A percentile compares a stretch with the other conserved stretches of the same genome.
phyloP scores from a whole-genome alignment of 1,140 invertebrate genomes.

The Helicoverpa armigera region DNA sequence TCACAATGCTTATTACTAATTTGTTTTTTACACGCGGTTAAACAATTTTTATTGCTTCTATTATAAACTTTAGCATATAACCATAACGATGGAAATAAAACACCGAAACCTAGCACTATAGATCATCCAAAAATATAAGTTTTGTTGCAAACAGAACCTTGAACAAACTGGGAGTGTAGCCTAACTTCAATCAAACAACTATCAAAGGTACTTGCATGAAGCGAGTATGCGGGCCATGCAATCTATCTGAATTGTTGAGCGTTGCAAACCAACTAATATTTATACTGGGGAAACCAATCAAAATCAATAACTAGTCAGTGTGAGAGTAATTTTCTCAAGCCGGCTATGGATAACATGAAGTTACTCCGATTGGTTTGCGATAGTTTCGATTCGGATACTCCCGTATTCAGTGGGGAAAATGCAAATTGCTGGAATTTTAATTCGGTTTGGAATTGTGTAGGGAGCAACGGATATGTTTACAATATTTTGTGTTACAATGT shows the following conservation, averaged over 20 bases:
- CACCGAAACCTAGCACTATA: too few species aligned
- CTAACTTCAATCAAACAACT: conserved; percentile 49
- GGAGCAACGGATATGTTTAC: neutral
- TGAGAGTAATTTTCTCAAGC: conserved; percentile 36
- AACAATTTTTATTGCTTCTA: too few species aligned
- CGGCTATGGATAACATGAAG: conserved; percentile 57
- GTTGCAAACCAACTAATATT: conserved; percentile 64
- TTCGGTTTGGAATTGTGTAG: neutral
- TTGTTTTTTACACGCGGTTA: too few species aligned
- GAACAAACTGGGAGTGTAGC: neutral
- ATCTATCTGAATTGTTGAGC: conserved; percentile 48
- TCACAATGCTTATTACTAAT: too few species aligned
- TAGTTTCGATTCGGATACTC: conserved; percentile 22
- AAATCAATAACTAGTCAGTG: conserved; percentile 59
- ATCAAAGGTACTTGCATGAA: conserved; percentile 51
- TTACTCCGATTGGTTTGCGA: conserved; percentile 16
- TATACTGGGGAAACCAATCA: conserved; percentile 66
- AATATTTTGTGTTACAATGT: neutral
- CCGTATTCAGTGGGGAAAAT: conserved; percentile 5
- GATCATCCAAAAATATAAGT: neutral
- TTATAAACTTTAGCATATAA: too few species aligned
- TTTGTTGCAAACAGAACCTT: neutral
- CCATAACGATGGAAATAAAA: too few species aligned
- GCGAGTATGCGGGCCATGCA: conserved; percentile 58
- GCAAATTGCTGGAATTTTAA: conserved; percentile 4